Evolutionary conservation across 2,888 invertebrate genomes (phyloP).

Genomic region (Standfussiana lucernea): DNA sequence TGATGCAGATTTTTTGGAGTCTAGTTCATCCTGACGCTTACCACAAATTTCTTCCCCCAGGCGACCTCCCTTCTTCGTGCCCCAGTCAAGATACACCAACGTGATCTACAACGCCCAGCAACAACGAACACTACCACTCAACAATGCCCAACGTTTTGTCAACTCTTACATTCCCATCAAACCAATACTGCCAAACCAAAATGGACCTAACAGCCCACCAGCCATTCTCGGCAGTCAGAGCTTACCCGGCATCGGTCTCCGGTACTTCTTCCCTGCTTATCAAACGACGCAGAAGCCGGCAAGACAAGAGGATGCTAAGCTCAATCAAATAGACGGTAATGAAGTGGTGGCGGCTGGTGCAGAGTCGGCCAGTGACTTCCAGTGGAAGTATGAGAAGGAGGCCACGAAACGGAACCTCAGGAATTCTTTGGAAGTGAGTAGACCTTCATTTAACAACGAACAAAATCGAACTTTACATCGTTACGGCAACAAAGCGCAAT

Average conservation of each 20-base stretch:
- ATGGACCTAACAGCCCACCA: slow-evolving; percentile 53
- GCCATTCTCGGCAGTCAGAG: slow-evolving; percentile 83
- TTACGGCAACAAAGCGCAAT: too few species aligned
- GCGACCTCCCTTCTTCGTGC: slow-evolving; percentile 85
- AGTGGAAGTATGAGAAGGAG: slow-evolving; percentile 87
- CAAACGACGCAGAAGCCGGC: slow-evolving; percentile 71
- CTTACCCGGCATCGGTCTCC: slow-evolving; percentile 84
- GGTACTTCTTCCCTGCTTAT: slow-evolving; percentile 84
- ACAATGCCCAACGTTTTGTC: slow-evolving; percentile 85
- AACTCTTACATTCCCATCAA: slow-evolving; percentile 81
- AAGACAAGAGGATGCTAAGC: slow-evolving; percentile 81
- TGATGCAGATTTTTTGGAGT: not conserved
- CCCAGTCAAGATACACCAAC: slow-evolving; percentile 85
- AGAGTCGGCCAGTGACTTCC: slow-evolving; percentile 80
- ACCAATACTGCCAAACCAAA: slow-evolving; percentile 54
- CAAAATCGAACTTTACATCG: too few species aligned
- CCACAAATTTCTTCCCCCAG: slow-evolving; percentile 71
- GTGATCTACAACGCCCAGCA: slow-evolving; percentile 76
- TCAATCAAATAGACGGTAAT: slow-evolving; percentile 82
- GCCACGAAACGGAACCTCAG: slow-evolving; percentile 77
- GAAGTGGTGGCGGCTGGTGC: slow-evolving; percentile 72
- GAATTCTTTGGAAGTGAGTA: slow-evolving; percentile 81
- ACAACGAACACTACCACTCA: slow-evolving; percentile 71
- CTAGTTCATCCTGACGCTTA: not conserved
- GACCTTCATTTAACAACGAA: not conserved